Conservation (phyloP, 2,113 vertebrate genomes). For the Sturnira hondurensis region DNA sequence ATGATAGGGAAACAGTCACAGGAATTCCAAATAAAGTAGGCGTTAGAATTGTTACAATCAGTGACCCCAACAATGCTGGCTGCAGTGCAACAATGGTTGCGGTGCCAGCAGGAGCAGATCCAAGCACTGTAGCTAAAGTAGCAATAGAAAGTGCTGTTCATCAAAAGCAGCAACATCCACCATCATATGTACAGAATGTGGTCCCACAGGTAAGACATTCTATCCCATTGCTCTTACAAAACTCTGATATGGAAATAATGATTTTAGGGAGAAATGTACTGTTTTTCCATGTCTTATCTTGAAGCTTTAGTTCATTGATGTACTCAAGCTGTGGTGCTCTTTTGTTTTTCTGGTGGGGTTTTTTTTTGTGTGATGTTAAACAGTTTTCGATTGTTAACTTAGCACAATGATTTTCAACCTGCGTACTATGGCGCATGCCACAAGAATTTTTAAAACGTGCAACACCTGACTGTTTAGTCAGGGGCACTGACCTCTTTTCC, state of each 20-base stretch:
- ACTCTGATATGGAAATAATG: constrained; percentile 5
- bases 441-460: background rate
- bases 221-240: constrained; percentile 51
- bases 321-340: background rate
- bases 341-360: background rate
- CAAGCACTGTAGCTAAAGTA: constrained; percentile 99
- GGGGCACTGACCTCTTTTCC: background rate
- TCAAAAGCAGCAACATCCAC: constrained; percentile 93
- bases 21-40: constrained; percentile 98
- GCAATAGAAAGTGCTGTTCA: constrained; percentile 98
- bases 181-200: constrained; percentile 85
- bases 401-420: background rate
- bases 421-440: background rate
- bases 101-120: constrained; percentile 96
- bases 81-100: constrained; percentile 98
- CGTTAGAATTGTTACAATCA: constrained; percentile 99
- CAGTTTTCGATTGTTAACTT: constrained; percentile 38
- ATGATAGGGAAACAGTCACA: constrained; percentile 87
- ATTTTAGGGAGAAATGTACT: background rate
- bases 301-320: background rate
- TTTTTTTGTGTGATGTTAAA: background rate
- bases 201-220: constrained; percentile 88
- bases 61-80: constrained; percentile 98
- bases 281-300: background rate
- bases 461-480: background rate